Evolutionary conservation across 2,113 vertebrate genomes (phyloP), one percentile per base, ranked within the genome.

Genomic region (Vulpes lagopus): DNA sequence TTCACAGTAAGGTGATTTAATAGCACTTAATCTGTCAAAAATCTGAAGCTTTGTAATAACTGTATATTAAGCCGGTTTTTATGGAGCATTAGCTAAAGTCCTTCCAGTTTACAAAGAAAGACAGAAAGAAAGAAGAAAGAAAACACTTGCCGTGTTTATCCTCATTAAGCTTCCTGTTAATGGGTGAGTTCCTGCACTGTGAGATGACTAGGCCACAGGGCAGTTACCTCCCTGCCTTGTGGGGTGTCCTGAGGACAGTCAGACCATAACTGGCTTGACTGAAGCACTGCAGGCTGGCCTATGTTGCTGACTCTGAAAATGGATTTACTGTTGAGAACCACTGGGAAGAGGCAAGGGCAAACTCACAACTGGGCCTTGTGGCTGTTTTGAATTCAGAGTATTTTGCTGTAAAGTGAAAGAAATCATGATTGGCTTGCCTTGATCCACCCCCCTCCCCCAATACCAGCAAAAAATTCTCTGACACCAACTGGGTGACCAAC

Each of bases 21-120:
- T 98, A 99, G 98, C 98, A 99, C 98, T 99, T 99, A 99, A 99
- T 99, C 98, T 98, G 98, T 99, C 99, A 99, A 98, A 98, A 99
- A 98, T 98, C 97, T 98, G 98, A 98, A 98, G 98, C 98, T 98
- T 99, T 99, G 97, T 98, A 99, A 98, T 99, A 99, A 99, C 98
- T 98, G 98, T 98, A 99, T 99, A 99, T 99, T 98, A 99, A 99
- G 97, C 94, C 91, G 74, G 88, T 98, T 98, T 98, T 99, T 98
- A 98, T 98, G 98, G 98, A 97, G 98, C 98, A 99, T 99, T 99
- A 98, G 97, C 97, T 97, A 97, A 98, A 98, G 97, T 98, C 97
- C 94, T 98, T 98, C 94, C 98, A 98, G 98, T 99, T 99, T 98
- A 98, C 98, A 98, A 98, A 98, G 88, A 91, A 97, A 95, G 80